Evolutionary conservation across 2,113 vertebrate genomes (phyloP).

Genomic region (Cinclus cinclus): DNA sequence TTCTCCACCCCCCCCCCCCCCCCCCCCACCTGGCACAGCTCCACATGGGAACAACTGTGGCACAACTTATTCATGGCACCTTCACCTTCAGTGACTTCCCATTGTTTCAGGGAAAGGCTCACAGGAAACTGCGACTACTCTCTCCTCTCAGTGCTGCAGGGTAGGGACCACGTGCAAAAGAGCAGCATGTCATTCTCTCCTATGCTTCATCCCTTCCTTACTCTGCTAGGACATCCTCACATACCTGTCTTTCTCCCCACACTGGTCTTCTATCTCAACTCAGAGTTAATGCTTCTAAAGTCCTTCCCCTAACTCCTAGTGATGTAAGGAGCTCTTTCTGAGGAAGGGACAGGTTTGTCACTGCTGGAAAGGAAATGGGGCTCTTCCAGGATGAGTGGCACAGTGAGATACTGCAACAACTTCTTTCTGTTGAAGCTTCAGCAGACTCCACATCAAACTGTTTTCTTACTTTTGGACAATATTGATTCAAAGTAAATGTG

Average conservation of each 20-base stretch:
- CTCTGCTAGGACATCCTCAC: background rate
- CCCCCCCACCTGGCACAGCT: background rate
- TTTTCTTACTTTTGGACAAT: background rate
- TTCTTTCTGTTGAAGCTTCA: background rate
- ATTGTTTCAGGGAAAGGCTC: background rate
- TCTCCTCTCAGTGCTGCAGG: rapidly evolving
- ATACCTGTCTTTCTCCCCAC: rapidly evolving
- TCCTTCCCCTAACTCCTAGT: background rate
- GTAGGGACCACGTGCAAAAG: rapidly evolving
- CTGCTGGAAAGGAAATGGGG: background rate
- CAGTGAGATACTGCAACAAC: background rate
- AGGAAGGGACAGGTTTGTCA: background rate
- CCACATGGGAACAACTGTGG: background rate
- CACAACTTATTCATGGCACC: background rate
- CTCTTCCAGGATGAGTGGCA: background rate
- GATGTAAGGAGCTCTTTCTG: background rate
- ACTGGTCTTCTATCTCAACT: background rate
- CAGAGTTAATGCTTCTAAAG: background rate
- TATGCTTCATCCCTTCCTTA: background rate
- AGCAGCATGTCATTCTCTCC: rapidly evolving
- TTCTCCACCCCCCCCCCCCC: background rate
- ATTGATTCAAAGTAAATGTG: background rate
- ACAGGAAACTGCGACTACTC: background rate
- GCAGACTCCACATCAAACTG: background rate
- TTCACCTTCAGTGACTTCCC: background rate